Percentiles rank a stretch among this genome's conserved stretches.
These are phyloP conservation scores for Apantesis nais DNA, from an alignment of 2,888 invertebrate species.

Conservation along the genomic window DNA sequence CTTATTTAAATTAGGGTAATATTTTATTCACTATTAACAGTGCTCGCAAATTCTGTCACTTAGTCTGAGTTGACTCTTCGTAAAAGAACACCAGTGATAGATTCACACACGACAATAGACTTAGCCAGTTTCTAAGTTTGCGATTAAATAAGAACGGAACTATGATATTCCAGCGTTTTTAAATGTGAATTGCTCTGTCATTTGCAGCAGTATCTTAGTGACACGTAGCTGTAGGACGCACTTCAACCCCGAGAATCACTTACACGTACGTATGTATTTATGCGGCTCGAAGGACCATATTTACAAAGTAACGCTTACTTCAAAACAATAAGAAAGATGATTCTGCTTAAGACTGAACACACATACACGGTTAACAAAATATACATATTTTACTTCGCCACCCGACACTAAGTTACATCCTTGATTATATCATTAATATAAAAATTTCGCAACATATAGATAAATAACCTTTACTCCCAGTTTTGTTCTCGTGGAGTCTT, in stretches of 20 bases:
- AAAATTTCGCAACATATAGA: background rate
- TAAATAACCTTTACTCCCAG: background rate
- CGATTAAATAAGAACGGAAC: background rate
- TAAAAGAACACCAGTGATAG: background rate
- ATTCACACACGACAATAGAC: background rate
- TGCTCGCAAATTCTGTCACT: background rate
- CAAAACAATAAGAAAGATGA: no score
- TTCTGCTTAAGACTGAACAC: background rate
- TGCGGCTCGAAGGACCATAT: background rate
- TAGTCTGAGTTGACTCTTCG: background rate
- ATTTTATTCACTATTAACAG: background rate
- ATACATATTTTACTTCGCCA: background rate
- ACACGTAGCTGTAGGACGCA: background rate
- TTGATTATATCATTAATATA: background rate
- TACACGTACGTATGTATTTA: no score
- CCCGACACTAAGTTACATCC: background rate
- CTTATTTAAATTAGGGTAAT: background rate
- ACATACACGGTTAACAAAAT: background rate
- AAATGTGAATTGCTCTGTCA: background rate
- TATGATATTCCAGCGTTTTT: background rate
- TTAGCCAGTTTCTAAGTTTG: background rate
- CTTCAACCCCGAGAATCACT: background rate
- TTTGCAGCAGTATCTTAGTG: background rate
- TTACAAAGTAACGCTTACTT: no score
- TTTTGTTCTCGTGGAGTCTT: background rate